Evolutionary conservation across 2,888 invertebrate genomes (phyloP), one percentile per base, ranked within the genome.

Genomic region (Noctua fimbriata): DNA sequence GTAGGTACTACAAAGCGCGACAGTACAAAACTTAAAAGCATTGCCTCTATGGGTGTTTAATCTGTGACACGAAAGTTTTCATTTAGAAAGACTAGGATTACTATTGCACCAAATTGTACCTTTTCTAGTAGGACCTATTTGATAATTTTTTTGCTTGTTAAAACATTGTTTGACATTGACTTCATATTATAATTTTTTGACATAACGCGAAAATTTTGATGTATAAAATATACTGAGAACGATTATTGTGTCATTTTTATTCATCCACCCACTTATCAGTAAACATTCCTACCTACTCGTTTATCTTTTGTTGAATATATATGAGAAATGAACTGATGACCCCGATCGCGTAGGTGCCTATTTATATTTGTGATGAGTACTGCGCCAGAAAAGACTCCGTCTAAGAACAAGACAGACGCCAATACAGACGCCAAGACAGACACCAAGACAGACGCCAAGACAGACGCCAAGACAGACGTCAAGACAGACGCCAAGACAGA

Each of bases 321-420:
- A 47, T 74, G 55, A 71, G 69, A 18, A 76, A 41, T 82, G 86
- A 87, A 81, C 88, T 79, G 4, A 14, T 79, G 83, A 83, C 83
- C 80, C 75, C 67, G 41, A 41, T 44, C 16, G 47, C 21, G 24
- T 78, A 72, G 18, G 14, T 66, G 76, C 58, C 28, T 71, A 32
- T 21, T 69, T 52, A 55, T 76, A 72, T 69, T 74, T 2, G 24
- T 44, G 36, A 75, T 82, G 88, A 91, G 89, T 78, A 41, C 82
- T 24, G 58, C 63, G 24, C 81, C 92, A 90, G 89, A 90, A 76
- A 85, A 77, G 21, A 41, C 73, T 69, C 36, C 79, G 41, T 12
- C 81, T 18, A 83, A 84, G 73, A 60, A 52, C 60, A 89, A 90
- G 16, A 5, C 47, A 16, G 47, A 14, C 14, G 89, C n/a, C n/a